Evolutionary conservation across 2,888 invertebrate genomes (phyloP), one percentile per base, ranked within the genome.

Genomic region (Creontiades dilutus): DNA sequence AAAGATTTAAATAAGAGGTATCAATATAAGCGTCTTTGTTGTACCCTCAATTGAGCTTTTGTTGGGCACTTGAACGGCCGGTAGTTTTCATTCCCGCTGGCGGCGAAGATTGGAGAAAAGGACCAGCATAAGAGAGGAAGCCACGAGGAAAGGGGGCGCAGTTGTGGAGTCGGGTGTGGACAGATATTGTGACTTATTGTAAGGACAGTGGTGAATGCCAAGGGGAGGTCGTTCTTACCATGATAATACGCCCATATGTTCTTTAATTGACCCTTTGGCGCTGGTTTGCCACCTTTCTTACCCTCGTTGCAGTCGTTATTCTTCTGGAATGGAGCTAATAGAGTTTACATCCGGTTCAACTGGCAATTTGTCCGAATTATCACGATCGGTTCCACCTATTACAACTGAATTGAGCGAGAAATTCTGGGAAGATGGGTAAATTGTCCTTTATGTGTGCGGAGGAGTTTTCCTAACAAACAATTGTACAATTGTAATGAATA

Each of bases 181-280:
- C 78, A n/a, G 78, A 14, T 37, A 78, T 78, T 78, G 78, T 78
- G 47, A 78, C 37, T 78, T 78, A 78, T 78, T 78, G 78, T 46
- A 28, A 19, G 78, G 78, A 46, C 78, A 37, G 37, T 9, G 1
- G 76, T 78, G 14, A 78, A 46, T 78, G 78, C 47, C 46, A 46
- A 4, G 46, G 78, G 47, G 78, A 47, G 78, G 78, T 16, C 46
- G 46, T 19, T 19, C 46, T 37, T 5, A 46, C n/a, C 78, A 46
- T 78, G 78, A 78, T 78, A 78, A 78, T 78, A 78, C 78, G 47
- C 78, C 78, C 78, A 78, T 78, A 78, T 78, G 78, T 78, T 47
- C 47, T 47, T 78, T 78, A 78, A 78, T 78, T 78, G 78, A 78
- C 78, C 78, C 78, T n/a, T 78, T 47, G 19, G 78, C 78, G 78